These are phyloP conservation scores for Amblyteles armatorius DNA, from an alignment of 2,888 invertebrate genomes.

Conservation along the genomic window DNA sequence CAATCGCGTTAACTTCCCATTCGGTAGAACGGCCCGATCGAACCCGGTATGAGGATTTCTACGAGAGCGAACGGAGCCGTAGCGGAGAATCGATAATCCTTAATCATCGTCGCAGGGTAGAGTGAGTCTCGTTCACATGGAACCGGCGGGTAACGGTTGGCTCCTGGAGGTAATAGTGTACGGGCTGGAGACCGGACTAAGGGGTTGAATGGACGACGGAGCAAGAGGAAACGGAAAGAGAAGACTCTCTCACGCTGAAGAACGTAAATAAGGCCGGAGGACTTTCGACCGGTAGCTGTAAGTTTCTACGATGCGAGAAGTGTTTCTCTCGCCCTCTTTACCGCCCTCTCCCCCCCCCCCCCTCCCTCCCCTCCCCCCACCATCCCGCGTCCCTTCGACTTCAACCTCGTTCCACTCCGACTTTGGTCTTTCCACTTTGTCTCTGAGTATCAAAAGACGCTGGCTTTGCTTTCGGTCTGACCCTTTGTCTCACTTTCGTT, in stretches of 20 bases:
- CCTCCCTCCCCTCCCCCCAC: too few species aligned
- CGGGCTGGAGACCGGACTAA: slow-evolving; percentile 3
- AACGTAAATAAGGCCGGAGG: slow-evolving; percentile 54
- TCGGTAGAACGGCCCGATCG: slow-evolving; percentile 6
- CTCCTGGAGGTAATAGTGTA: neutral
- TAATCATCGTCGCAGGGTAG: slow-evolving; percentile 57
- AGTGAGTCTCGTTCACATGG: slow-evolving; percentile 39
- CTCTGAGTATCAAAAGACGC: slow-evolving; percentile 46
- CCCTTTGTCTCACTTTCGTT: slow-evolving; percentile 14
- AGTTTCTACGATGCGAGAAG: slow-evolving; percentile 51
- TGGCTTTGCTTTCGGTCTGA: neutral
- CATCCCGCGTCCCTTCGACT: neutral
- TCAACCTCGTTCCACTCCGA: slow-evolving; percentile 10
- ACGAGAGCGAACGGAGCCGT: slow-evolving; percentile 27
- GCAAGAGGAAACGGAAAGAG: slow-evolving; percentile 22
- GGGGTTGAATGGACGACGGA: slow-evolving; percentile 21
- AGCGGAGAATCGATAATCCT: slow-evolving; percentile 59
- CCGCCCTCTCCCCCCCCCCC: neutral
- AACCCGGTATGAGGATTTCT: slow-evolving; percentile 2
- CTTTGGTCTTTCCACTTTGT: slow-evolving; percentile 47
- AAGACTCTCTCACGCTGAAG: slow-evolving; percentile 12
- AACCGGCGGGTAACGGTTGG: slow-evolving; percentile 14
- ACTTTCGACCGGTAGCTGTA: slow-evolving; percentile 45
- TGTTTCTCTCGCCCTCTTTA: slow-evolving; percentile 20
- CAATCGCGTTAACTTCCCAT: slow-evolving; percentile 58